phyloP scores from a whole-genome alignment of 1,140 invertebrate genomes.

The Octopus bimaculoides region DNA sequence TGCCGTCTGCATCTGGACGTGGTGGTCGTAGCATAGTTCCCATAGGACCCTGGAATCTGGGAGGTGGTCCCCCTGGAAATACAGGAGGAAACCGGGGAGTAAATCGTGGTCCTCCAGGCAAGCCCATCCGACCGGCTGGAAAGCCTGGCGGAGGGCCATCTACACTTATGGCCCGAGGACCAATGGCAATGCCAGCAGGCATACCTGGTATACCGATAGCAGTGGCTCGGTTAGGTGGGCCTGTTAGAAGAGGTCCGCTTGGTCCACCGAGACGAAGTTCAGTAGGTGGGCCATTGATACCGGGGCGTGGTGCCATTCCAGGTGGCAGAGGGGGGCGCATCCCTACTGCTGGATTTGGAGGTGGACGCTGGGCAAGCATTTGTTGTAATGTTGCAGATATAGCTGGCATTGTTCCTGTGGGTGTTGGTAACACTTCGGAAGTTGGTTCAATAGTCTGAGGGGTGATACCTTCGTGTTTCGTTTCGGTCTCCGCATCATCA shows the following conservation, averaged over 20 bases:
- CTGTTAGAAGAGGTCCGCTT: constrained; percentile 14
- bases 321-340: constrained; percentile 2
- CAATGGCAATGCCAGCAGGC: constrained; percentile 19
- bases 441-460: background rate
- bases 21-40: constrained; percentile 12
- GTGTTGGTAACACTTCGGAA: background rate
- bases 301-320: constrained; percentile 12
- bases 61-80: constrained; percentile 16
- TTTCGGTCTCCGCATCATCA: background rate
- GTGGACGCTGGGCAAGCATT: constrained; percentile 16
- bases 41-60: constrained; percentile 1
- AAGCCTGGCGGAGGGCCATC: constrained; percentile 32
- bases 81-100: constrained; percentile 22
- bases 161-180: constrained; percentile 19
- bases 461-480: background rate
- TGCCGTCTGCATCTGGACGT: background rate
- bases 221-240: constrained; percentile 21
- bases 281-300: constrained; percentile 21
- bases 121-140: constrained; percentile 27
- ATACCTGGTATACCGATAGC: constrained; percentile 24
- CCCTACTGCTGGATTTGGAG: constrained; percentile 6
- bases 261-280: constrained; percentile 18
- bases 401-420: background rate
- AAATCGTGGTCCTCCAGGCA: constrained; percentile 20
- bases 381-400: constrained; percentile 11